Conservation (phyloP, 1,140 invertebrate species). For the Gryon sp. region DNA sequence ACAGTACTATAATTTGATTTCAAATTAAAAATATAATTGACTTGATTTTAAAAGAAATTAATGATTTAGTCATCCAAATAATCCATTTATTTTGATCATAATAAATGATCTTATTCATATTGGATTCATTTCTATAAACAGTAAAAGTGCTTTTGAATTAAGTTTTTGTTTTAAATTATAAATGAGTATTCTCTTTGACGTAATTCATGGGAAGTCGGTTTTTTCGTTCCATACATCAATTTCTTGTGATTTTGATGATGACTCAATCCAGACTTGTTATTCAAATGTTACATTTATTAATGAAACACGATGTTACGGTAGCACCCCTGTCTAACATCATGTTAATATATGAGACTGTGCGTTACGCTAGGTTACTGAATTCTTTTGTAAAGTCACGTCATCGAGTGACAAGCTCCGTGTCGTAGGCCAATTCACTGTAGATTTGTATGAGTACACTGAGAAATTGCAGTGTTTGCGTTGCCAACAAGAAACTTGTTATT, state of each 20-base stretch:
- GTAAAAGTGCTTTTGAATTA: no score
- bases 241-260: conserved; percentile 8
- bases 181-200: no score
- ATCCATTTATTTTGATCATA: no score
- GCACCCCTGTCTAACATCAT: conserved; percentile 58
- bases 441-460: conserved; percentile 35
- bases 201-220: no score
- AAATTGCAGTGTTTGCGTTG: conserved; percentile 49
- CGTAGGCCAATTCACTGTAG: conserved; percentile 37
- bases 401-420: conserved; percentile 51
- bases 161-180: no score
- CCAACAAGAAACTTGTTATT: conserved; percentile 45
- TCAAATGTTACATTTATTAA: conserved; percentile 50
- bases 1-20: no score
- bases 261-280: conserved; percentile 35
- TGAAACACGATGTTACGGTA: conserved; percentile 38
- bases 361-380: conserved; percentile 55
- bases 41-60: no score
- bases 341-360: conserved; percentile 68
- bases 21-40: no score
- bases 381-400: conserved; percentile 65
- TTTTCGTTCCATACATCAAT: conserved; percentile 66
- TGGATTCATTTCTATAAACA: no score
- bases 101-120: no score
- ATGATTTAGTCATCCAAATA: no score